Conservation (phyloP, 2,113 vertebrate genomes). For the Amphiprion percula region DNA sequence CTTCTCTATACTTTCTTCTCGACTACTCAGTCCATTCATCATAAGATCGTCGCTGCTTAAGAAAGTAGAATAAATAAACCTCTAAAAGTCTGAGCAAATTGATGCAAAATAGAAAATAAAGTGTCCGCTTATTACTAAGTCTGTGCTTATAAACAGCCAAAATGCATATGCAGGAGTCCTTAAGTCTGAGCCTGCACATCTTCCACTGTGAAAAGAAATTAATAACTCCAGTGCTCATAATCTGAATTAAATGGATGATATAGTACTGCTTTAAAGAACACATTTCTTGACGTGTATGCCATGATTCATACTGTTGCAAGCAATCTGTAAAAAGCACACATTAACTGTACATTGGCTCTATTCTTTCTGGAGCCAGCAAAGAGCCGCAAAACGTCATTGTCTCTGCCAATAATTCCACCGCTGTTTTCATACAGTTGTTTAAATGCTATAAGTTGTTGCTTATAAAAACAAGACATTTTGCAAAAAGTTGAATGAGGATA, state of each 20-base stretch:
- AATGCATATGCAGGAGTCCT: slow-evolving; percentile 10
- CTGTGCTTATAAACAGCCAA: background rate
- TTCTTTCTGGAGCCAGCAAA: slow-evolving; percentile 31
- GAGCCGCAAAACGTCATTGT: slow-evolving; percentile 11
- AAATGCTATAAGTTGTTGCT: background rate
- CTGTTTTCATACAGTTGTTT: slow-evolving; percentile 5
- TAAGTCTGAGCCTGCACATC: slow-evolving; percentile 4
- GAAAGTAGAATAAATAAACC: background rate
- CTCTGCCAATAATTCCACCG: slow-evolving; percentile 2
- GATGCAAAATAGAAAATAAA: slow-evolving; percentile 18
- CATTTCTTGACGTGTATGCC: background rate
- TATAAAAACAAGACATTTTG: background rate
- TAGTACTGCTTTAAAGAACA: too few relatives aligned
- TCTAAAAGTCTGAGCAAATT: slow-evolving; percentile 9
- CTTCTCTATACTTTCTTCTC: slow-evolving; percentile 19
- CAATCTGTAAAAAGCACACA: slow-evolving; percentile 21
- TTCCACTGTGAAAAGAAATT: background rate
- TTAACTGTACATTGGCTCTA: background rate
- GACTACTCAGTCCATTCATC: slow-evolving; percentile 24
- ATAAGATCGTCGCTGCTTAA: background rate
- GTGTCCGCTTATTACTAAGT: background rate
- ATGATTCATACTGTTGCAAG: slow-evolving; percentile 32
- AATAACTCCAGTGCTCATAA: background rate
- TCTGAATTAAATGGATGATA: too few relatives aligned
- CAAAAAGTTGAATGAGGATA: background rate